Evolutionary conservation across 2,888 invertebrate genomes (phyloP), one percentile per base, ranked within the genome.

Genomic region (Patella ulyssiponensis): DNA sequence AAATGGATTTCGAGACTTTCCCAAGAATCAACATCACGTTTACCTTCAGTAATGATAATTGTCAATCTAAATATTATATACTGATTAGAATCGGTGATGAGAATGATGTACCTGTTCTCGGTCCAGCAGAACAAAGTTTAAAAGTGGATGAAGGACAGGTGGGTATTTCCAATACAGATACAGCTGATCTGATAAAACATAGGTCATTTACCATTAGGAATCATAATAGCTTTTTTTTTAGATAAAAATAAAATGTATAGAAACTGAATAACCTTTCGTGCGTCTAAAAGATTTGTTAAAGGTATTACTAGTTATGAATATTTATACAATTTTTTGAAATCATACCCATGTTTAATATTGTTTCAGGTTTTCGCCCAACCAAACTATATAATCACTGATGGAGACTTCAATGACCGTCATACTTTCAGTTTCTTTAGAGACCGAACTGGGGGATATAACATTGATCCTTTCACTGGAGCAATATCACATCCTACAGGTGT

Each of bases 371-470:
- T 64, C 9, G 64, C 64, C 23, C 64, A 64, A 15, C 64, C 64
- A 12, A 64, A 23, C 64, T 64, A 64, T 14, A 64, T 23, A 11
- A 64, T 64, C 64, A 64, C 64, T 14, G 64, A 64, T 64, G 9
- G 12, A 20, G 64, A 64, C 23, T 64, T 64, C 14, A 64, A 64
- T 64, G 64, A 64, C 23, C 64, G 64, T 20, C 64, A 64, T 64
- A 64, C 64, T 23, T 64, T 15, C 23, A 20, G 23, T 23, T 64
- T 64, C 64, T 64, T 23, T 64, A 20, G 64, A 64, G 64, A 64
- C 64, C 11, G 64, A 14, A 64, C 20, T 64, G 11, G 64, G 14
- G 64, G 64, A 20, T 64, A 64, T 23, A 64, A 64, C 23, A 64
- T 64, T 14, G 64, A 64, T 64, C 64, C 64, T 12, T 23, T 64